Evolutionary conservation across 2,797 vertebrate species (phyloP), one percentile per base, ranked within the genome.

Genomic region (Sebastes iracundus): DNA sequence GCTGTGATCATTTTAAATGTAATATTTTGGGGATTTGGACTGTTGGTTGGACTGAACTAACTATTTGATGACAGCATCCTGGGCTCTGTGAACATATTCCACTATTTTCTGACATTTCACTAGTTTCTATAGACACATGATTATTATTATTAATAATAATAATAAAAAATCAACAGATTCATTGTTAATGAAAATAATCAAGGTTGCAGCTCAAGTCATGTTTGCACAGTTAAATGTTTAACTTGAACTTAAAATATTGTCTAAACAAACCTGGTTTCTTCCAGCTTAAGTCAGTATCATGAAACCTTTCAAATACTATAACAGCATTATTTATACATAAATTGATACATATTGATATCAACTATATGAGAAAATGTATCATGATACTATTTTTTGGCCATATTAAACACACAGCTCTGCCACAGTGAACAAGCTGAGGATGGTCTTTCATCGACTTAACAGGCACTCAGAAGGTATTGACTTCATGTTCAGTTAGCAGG

Each of bases 401-500:
- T 20, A 18, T 7, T 6, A 66, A n/a, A 60, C 42, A 72, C 14
- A 25, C 67, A 33, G 13, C 32, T 38, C 12, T 20, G 32, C 22
- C 4, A 18, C 22, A 59, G 7, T 27, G 30, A 71, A 32, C 33
- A 20, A 35, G 33, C 60, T 33, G 20, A 53, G 42, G 23, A 20
- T n/a, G 58, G 6, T 22, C 10, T 75, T 53, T 38, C 68, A 77
- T 79, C 10, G 8, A 81, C 20, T 58, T 1, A 38, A 77, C 38
- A 20, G 30, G 20, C 55, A 55, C 73, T 74, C 22, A 32, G 25
- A 22, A 8, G 20, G 56, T 68, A 74, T 35, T 49, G 64, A 79
- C 77, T 70, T 60, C 0, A 59, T 52, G 71, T 69, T 82, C 76
- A 22, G 33, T 75, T 79, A 80, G 38, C 76, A 49, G 61, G 30